Evolutionary conservation across 1,140 invertebrate species (phyloP).

Genomic region (Leucophenga varia): DNA sequence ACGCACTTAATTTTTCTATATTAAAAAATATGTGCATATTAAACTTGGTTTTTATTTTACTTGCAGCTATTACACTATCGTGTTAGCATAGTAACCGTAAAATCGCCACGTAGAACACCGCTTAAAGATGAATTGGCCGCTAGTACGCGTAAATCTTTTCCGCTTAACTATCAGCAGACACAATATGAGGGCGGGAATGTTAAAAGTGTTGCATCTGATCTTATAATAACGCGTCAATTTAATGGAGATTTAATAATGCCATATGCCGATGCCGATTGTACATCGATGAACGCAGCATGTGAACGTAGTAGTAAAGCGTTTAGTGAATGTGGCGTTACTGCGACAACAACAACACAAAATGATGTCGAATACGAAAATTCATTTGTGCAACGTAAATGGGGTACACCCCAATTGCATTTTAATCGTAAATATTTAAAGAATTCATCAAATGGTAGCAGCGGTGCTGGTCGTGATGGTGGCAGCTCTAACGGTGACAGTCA

Average conservation of each 20-base stretch:
- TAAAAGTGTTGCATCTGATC: slow-evolving; percentile 37
- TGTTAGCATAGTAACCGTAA: slow-evolving; percentile 39
- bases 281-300: slow-evolving; percentile 1
- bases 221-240: slow-evolving; percentile 46
- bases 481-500: slow-evolving; percentile 1
- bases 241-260: slow-evolving; percentile 43
- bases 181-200: slow-evolving; percentile 33
- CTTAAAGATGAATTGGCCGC: slow-evolving; percentile 27
- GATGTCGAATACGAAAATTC: slow-evolving; percentile 17
- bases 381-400: slow-evolving; percentile 39
- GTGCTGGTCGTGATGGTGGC: slow-evolving; percentile 4
- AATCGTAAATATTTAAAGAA: slow-evolving; percentile 49
- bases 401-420: slow-evolving; percentile 48
- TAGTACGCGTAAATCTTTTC: slow-evolving; percentile 13
- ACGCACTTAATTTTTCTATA: too few relatives aligned
- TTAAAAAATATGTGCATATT: too few relatives aligned
- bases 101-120: slow-evolving; percentile 29
- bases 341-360: slow-evolving; percentile 3
- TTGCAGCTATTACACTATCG: slow-evolving; percentile 44
- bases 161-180: slow-evolving; percentile 33
- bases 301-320: too few relatives aligned
- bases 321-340: slow-evolving; percentile 1
- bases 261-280: slow-evolving; percentile 13
- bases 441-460: slow-evolving; percentile 16
- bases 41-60: neutral